Evolutionary conservation across 2,113 vertebrate genomes (phyloP), one percentile per base, ranked within the genome.

Genomic region (Microcebus ravelobensis): DNA sequence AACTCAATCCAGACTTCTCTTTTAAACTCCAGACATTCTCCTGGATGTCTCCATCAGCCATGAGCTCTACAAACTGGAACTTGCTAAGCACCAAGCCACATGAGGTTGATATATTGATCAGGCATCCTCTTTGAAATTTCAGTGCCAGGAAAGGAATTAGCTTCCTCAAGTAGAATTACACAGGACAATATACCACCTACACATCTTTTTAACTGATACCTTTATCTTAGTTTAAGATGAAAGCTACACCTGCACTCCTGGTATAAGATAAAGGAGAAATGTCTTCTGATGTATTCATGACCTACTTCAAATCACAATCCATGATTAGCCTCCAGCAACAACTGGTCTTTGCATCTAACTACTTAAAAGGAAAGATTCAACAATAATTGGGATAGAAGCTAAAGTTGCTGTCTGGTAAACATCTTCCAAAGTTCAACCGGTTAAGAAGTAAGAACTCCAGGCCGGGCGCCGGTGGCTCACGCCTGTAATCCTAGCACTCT

Each of bases 71-170:
- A 81, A 92, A 65, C 42, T 81, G 18, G 48, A 92, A 90, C 17
- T 63, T 95, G 25, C 21, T 94, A 68, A 23, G 17, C 23, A 88
- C 65, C 36, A 82, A 70, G 27, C 10, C 68, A 79, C 34, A 36
- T 1, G 76, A 77, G 27, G n/a, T 27, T 80, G 63, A 83, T 14
- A 74, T 2, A 83, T 2, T 91, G n/a, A 94, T 23, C 20, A 63
- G 34, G 81, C 42, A 85, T 36, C 20, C n/a, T 85, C 68, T 94
- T 85, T 77, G 68, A 88, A 88, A 90, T 55, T 85, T 82, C 67
- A 59, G 79, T 86, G 50, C 45, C 52, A 88, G 76, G 67, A 82
- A 91, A 63, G 25, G 21, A 82, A 89, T n/a, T 31, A 3, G 48
- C 57, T 87, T 94, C 29, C 48, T 94, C 20, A 85, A 42, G 70